Evolutionary conservation across 2,113 vertebrate species (phyloP).

Genomic region (Theropithecus gelada): DNA sequence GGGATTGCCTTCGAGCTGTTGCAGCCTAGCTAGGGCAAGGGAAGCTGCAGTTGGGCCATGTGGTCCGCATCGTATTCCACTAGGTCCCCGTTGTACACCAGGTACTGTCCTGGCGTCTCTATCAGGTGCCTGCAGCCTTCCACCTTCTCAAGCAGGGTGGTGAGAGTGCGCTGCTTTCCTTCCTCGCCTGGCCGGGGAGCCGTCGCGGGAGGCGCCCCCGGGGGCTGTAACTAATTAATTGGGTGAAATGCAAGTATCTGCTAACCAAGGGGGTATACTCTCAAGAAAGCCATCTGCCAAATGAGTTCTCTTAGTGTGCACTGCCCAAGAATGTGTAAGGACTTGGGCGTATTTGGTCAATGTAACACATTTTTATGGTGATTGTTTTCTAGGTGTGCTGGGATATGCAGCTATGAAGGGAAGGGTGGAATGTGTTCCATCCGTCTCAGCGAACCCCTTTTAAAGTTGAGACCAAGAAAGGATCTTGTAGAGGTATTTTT

Average conservation of each 20-base stretch:
- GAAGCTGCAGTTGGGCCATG: conserved; percentile 93
- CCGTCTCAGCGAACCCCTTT: conserved; percentile 94
- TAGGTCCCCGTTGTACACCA: conserved; percentile 97
- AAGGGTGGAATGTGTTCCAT: conserved; percentile 95
- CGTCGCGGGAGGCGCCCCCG: conserved; percentile 87
- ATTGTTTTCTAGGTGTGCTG: conserved; percentile 90
- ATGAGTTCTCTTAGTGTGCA: neutral
- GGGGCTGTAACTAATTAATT: conserved; percentile 70
- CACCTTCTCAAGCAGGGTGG: conserved; percentile 96
- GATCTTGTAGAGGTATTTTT: conserved; percentile 94
- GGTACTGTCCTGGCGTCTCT: conserved; percentile 94
- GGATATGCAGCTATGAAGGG: conserved; percentile 95
- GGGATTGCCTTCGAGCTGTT: neutral
- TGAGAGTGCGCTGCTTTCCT: conserved; percentile 94
- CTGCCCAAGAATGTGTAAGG: neutral
- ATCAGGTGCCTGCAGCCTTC: conserved; percentile 95
- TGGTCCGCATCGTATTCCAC: conserved; percentile 97
- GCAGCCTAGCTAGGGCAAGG: neutral
- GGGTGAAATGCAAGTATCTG: neutral
- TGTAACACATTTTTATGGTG: neutral
- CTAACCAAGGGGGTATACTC: too few species aligned
- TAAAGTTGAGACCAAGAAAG: conserved; percentile 94
- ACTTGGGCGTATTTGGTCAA: neutral
- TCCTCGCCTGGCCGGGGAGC: conserved; percentile 88
- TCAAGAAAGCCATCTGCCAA: neutral